Evolutionary conservation across 1,140 invertebrate genomes (phyloP), one percentile per base, ranked within the genome.

Genomic region (Ceratitis capitata): DNA sequence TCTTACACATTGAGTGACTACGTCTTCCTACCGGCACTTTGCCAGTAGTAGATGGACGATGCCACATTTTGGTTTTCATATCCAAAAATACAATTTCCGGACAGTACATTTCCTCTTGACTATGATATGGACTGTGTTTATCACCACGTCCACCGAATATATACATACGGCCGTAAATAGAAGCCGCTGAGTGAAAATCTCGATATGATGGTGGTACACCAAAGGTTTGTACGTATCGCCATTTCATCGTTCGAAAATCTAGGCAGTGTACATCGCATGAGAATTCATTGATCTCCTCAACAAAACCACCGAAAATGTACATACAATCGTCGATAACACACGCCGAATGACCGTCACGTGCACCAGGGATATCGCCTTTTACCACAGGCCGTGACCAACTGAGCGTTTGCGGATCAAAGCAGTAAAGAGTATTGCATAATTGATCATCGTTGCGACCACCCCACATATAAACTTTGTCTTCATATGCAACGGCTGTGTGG

Each of bases 241-340:
- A 98, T 14, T 93, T 91, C 92, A 96, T 93, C 39, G 94, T 96
- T 29, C 94, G 92, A 85, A 98, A 94, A 92, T 97, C 94, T 26
- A 98, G 92, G 32, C 93, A 93, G 91, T 96, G 96, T 4, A 97
- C 94, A 87, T 96, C 95, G 92, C 96, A 95, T 29, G 96, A 95
- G 92, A 97, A 98, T 86, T 94, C 93, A 87, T 97, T 95, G 64
- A 94, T 94, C 39, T 94, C 93, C 88, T 97, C 97, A 92, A 96
- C 95, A 92, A 95, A 98, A 7, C 97, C 97, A 32, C 97, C 98
- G 93, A 98, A 98, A 84, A 98, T 95, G 88, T 95, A 97, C 97
- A 98, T 98, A 87, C 94, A 94, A 88, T 96, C 93, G 85, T 87
- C 93, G 85, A 97, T 95, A 10, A 98, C 92, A 91, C 97, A 97